phyloP scores from a whole-genome alignment of 2,888 invertebrate genomes.

The Macaria liturata region DNA sequence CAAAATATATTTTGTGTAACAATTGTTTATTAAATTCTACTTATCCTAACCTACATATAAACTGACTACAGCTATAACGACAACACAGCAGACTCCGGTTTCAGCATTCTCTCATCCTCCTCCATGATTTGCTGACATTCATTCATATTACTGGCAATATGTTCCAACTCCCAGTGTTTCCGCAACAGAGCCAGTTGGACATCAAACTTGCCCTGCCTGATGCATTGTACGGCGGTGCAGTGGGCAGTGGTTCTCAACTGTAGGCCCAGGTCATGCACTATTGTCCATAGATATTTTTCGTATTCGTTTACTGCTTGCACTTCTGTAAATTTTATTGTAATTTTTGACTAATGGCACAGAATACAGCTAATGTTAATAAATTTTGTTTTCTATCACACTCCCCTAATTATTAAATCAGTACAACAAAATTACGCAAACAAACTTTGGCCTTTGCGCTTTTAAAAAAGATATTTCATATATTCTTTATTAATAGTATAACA shows the following conservation, averaged over 20 bases:
- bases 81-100: slow-evolving; percentile 61
- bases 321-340: slow-evolving; percentile 82
- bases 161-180: slow-evolving; percentile 91
- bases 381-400: too few species aligned
- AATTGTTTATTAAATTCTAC: too few species aligned
- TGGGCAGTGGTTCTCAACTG: slow-evolving; percentile 91
- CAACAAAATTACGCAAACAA: too few species aligned
- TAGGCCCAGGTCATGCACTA: slow-evolving; percentile 93
- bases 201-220: slow-evolving; percentile 92
- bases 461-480: too few species aligned
- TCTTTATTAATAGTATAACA: too few species aligned
- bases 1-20: too few species aligned
- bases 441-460: too few species aligned
- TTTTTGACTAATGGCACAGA: neutral
- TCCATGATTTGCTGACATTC: slow-evolving; percentile 79
- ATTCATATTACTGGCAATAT: slow-evolving; percentile 86
- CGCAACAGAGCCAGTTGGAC: slow-evolving; percentile 89
- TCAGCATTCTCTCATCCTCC: slow-evolving; percentile 71
- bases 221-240: slow-evolving; percentile 90
- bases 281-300: slow-evolving; percentile 87
- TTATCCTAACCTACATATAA: slow-evolving; percentile 4
- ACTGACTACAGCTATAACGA: slow-evolving; percentile 27
- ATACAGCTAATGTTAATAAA: too few species aligned
- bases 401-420: too few species aligned
- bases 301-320: slow-evolving; percentile 94